A percentile compares a stretch with the other conserved stretches of the same genome.
Conservation (phyloP, 2,797 vertebrate species). For the Tinamus major region DNA sequence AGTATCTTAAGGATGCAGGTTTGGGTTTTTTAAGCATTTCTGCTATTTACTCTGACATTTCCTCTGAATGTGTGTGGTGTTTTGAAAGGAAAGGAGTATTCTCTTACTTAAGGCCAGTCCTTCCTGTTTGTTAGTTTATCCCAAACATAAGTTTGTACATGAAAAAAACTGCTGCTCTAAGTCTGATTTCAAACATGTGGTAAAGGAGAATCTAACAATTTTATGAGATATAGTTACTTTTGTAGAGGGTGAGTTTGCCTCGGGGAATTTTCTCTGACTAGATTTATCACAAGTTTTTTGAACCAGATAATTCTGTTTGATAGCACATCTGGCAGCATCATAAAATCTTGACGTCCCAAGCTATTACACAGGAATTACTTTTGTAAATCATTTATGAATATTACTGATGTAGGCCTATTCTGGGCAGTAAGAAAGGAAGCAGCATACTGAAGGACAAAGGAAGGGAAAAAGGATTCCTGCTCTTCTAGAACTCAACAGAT, state of each 20-base stretch:
- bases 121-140: conserved; percentile 62
- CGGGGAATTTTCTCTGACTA: conserved; percentile 60
- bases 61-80: neutral
- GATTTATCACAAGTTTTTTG: conserved; percentile 79
- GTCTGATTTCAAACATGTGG: conserved; percentile 51
- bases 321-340: conserved; percentile 81
- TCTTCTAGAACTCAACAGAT: conserved; percentile 42
- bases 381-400: conserved; percentile 82
- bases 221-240: conserved; percentile 64
- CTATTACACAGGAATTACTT: conserved; percentile 80
- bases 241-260: conserved; percentile 65
- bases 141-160: conserved; percentile 13
- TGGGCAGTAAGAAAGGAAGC: conserved; percentile 56
- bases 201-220: conserved; percentile 53
- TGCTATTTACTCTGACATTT: conserved; percentile 64
- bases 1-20: conserved; percentile 58
- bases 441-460: conserved; percentile 67
- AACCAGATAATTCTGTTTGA: conserved; percentile 78
- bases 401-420: conserved; percentile 73
- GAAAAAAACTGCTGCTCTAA: conserved; percentile 34
- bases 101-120: conserved; percentile 45
- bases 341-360: conserved; percentile 78
- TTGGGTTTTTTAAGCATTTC: conserved; percentile 50
- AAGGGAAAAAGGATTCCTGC: conserved; percentile 51
- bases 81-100: conserved; percentile 68